Conservation (phyloP, 2,113 vertebrate genomes). For the Solea solea region DNA sequence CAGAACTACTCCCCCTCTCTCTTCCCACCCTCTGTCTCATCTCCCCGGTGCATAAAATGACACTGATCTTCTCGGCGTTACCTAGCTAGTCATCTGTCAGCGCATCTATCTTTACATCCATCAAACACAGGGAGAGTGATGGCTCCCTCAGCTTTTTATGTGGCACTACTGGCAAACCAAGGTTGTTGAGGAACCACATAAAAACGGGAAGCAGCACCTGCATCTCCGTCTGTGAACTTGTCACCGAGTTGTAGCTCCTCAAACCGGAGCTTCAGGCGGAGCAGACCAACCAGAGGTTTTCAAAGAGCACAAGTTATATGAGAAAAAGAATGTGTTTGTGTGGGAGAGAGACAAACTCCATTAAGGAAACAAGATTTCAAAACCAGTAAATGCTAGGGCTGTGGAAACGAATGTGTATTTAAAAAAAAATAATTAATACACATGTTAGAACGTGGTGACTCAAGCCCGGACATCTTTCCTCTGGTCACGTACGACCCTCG, state of each 20-base stretch:
- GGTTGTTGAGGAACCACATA: constrained; percentile 73
- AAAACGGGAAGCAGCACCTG: constrained; percentile 63
- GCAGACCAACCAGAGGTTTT: constrained; percentile 33
- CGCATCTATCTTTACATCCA: constrained; percentile 75
- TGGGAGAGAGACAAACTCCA: too few relatives aligned
- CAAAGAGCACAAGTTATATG: constrained; percentile 22
- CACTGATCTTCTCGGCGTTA: constrained; percentile 76
- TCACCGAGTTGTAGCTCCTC: constrained; percentile 43
- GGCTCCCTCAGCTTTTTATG: constrained; percentile 62
- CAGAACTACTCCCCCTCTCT: constrained; percentile 43
- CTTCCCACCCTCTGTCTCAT: constrained; percentile 59
- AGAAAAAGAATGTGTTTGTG: too few relatives aligned
- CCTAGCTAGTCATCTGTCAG: constrained; percentile 77
- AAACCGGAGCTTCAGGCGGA: constrained; percentile 23
- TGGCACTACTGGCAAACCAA: constrained; percentile 60
- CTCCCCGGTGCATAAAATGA: constrained; percentile 72
- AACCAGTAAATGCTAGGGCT: too few relatives aligned
- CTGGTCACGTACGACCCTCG: too few relatives aligned
- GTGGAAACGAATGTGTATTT: too few relatives aligned
- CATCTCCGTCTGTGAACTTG: constrained; percentile 53
- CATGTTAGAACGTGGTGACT: too few relatives aligned
- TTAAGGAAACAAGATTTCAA: too few relatives aligned
- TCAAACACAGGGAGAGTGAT: constrained; percentile 71
- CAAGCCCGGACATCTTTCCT: too few relatives aligned
- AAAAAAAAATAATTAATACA: too few relatives aligned